These are phyloP conservation scores for Acronicta aceris DNA, from an alignment of 2,888 invertebrate genomes.

Conservation along the genomic window DNA sequence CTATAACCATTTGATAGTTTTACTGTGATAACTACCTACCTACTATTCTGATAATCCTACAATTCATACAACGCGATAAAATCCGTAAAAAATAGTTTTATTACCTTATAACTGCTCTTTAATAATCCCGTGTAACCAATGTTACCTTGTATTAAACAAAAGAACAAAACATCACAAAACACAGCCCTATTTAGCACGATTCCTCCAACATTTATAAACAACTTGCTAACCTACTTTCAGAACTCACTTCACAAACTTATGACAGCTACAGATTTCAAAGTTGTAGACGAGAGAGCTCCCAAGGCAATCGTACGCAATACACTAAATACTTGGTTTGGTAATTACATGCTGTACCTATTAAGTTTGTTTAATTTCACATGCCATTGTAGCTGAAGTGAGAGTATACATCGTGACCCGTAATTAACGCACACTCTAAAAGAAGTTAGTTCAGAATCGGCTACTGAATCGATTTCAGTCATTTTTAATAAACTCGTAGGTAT, in stretches of 20 bases:
- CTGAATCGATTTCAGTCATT: too few relatives aligned
- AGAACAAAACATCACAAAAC: slow-evolving; percentile 4
- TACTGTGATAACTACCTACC: too few relatives aligned
- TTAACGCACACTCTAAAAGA: too few relatives aligned
- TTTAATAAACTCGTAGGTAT: too few relatives aligned
- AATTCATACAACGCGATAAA: too few relatives aligned
- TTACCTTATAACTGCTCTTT: too few relatives aligned
- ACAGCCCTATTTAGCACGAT: slow-evolving; percentile 3
- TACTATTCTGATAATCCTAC: too few relatives aligned
- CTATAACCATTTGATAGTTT: too few relatives aligned
- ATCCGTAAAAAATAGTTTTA: too few relatives aligned
- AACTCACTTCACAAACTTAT: slow-evolving; percentile 11
- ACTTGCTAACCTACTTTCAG: slow-evolving; percentile 28
- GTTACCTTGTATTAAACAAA: not conserved
- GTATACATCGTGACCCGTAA: too few relatives aligned
- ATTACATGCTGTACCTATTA: slow-evolving; percentile 15
- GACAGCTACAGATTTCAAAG: slow-evolving; percentile 14
- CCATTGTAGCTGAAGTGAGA: not conserved
- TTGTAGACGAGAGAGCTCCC: slow-evolving; percentile 12
- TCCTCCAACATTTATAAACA: slow-evolving; percentile 10
- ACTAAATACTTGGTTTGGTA: slow-evolving; percentile 3
- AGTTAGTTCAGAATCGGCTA: too few relatives aligned
- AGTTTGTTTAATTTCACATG: slow-evolving; percentile 7
- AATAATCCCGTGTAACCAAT: too few relatives aligned
- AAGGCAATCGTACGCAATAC: slow-evolving; percentile 21